These are phyloP conservation scores for Electrona antarctica DNA, from an alignment of 2,113 vertebrate genomes.

Conservation along the genomic window DNA sequence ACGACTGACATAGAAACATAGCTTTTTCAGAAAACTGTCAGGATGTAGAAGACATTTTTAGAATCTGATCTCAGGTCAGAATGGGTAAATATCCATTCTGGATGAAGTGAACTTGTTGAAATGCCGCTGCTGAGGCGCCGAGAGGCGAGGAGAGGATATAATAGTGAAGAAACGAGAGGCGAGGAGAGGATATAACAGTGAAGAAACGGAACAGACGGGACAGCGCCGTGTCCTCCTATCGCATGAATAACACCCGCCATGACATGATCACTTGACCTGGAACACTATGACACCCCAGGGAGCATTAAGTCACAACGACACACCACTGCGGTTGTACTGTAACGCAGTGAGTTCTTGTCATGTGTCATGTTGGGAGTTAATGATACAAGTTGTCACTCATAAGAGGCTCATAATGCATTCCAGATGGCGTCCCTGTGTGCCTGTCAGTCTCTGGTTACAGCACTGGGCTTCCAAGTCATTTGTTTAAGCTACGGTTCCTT, in stretches of 20 bases:
- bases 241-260: neutral
- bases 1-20: no score
- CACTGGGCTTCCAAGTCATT: neutral
- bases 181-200: neutral
- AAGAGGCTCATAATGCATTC: conserved; percentile 18
- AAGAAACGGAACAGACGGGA: neutral
- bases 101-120: no score
- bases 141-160: neutral
- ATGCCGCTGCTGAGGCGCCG: no score
- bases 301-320: conserved; percentile 11
- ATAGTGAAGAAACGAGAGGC: neutral
- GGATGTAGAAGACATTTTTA: no score
- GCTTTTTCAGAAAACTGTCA: no score
- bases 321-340: neutral
- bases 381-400: conserved; percentile 1
- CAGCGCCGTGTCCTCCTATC: neutral
- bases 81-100: no score
- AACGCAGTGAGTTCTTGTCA: neutral
- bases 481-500: neutral
- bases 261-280: conserved; percentile 17
- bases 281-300: neutral
- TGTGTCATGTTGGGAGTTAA: conserved; percentile 2
- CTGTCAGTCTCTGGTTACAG: neutral
- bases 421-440: conserved; percentile 30
- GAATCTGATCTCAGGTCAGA: no score